Conservation (phyloP, 2,113 vertebrate genomes). For the Andinoacara biseriatus region DNA sequence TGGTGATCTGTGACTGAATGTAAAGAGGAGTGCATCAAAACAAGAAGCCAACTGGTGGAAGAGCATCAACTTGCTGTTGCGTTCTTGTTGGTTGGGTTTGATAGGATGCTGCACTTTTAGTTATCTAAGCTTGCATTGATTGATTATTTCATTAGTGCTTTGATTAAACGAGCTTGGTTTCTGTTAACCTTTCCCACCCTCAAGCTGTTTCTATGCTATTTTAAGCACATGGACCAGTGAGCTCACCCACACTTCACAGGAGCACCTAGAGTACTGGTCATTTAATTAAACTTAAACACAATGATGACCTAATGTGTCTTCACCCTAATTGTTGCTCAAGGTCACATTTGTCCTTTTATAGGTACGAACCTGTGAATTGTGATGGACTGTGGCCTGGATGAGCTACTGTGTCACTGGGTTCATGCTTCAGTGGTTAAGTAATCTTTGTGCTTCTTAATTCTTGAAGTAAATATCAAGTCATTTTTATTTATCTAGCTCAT, state of each 20-base stretch:
- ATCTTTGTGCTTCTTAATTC: background rate
- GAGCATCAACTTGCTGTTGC: background rate
- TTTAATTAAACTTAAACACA: background rate
- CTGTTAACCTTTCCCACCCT: background rate
- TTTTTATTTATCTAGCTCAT: background rate
- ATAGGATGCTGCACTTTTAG: background rate
- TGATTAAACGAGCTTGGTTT: background rate
- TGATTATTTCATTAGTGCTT: background rate
- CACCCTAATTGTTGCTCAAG: background rate
- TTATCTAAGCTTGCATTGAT: background rate
- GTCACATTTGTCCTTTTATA: background rate
- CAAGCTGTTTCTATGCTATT: background rate
- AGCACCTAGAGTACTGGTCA: background rate
- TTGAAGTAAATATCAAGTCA: background rate
- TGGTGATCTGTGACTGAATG: constrained; percentile 1
- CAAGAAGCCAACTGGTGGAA: background rate
- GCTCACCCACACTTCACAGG: background rate
- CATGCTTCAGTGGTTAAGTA: background rate
- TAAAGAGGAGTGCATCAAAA: background rate
- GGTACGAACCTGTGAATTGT: background rate
- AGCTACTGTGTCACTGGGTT: background rate
- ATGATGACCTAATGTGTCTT: background rate
- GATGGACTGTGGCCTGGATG: background rate
- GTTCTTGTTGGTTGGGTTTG: background rate
- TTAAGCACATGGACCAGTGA: background rate